These are phyloP conservation scores for Dasyurus viverrinus DNA, from an alignment of 2,113 vertebrate species.

Conservation along the genomic window DNA sequence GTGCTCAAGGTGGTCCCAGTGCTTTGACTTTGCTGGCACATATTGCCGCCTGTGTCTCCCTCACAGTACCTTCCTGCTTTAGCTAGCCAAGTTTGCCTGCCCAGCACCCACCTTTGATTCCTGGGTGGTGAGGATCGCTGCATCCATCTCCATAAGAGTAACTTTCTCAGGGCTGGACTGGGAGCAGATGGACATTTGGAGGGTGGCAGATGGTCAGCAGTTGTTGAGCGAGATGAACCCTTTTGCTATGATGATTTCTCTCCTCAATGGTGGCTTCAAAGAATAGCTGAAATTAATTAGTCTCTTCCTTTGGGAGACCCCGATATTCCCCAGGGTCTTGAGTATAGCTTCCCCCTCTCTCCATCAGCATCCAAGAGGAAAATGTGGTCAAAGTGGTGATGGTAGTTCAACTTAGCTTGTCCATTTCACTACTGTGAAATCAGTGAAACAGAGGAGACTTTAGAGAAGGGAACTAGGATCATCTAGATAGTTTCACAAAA, in stretches of 20 bases:
- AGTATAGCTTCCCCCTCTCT: background rate
- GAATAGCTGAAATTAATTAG: background rate
- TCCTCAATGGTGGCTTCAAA: background rate
- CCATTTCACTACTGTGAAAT: background rate
- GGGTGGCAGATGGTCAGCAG: background rate
- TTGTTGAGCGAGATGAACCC: background rate
- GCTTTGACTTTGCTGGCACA: background rate
- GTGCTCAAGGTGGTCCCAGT: background rate
- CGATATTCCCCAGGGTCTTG: background rate
- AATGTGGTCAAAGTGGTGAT: no score
- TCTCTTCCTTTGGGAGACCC: background rate
- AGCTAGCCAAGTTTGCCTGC: background rate
- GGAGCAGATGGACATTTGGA: background rate
- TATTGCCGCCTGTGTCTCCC: background rate
- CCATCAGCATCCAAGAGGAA: background rate
- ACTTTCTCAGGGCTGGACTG: background rate
- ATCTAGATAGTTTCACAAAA: background rate
- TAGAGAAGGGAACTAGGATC: background rate
- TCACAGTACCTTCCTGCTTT: background rate
- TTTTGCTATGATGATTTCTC: background rate
- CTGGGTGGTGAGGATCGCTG: background rate
- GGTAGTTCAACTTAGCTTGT: background rate
- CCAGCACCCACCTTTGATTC: background rate
- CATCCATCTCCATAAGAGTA: background rate
- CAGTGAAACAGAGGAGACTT: background rate